Base-by-base conservation (phyloP, 2,113 vertebrate species). In the Aphelocoma coerulescens region DNA sequence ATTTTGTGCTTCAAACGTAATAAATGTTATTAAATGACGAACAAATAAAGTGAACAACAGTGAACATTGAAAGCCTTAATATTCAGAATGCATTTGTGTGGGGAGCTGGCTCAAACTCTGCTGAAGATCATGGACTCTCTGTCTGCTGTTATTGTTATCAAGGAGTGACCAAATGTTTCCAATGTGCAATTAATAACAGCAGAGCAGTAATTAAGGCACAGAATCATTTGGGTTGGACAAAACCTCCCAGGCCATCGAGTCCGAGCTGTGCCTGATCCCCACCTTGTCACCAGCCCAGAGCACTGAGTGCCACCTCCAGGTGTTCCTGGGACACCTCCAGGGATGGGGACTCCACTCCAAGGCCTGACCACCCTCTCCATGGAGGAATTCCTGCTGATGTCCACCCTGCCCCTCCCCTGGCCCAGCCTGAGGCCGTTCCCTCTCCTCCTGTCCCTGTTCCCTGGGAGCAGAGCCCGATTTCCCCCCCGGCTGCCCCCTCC, bases 231-330 rank as follows among this genome's bases (percentile, higher is more conserved):
- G 27, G 2, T 22, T 37, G 39, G 58, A 21, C 7, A 54, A 46
- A 8, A 6, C 9, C 27, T 72, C 39, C 48, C 11, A 37, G 44
- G 22, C 27, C 57, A 19, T 49, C 3, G 3, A 37, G 3, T 76
- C 73, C 57, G 37, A 5, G 3, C 30, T 77, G 46, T 51, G 58
- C 0, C 58, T 0, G 1, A 7, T 41, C 4, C 35, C 35, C n/a
- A 37, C 44, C 28, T 49, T 51, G 55, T n/a, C 55, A 2, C 55
- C 55, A 58, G 55, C 55, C 11, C 33, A n/a, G 55, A 8, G 55
- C 55, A 22, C 33, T n/a, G 32, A n/a, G 32, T 22, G 55, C 12
- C 55, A 57, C 32, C 2, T 33, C 55, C 55, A 33, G 32, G 5
- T 7, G 2, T 57, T 27, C 19, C 32, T 33, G 5, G 54, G 15